These are phyloP conservation scores for Beris morrisii DNA, from an alignment of 2,888 invertebrate species.

Conservation along the genomic window DNA sequence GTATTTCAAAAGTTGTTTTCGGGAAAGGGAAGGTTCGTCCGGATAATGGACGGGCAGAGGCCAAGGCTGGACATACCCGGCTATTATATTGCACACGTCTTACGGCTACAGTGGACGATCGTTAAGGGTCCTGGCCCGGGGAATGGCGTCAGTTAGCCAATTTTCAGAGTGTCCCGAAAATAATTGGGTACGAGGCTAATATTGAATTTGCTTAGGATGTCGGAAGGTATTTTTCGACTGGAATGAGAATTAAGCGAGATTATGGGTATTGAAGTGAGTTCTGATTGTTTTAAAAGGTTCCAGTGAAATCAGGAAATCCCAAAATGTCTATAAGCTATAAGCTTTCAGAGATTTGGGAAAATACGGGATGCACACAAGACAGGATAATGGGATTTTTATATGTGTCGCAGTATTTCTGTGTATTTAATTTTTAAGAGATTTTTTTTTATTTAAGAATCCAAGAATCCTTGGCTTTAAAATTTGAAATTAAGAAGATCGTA, in stretches of 20 bases:
- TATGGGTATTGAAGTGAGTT: conserved; percentile 5
- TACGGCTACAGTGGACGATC: not conserved
- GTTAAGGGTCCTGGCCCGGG: not conserved
- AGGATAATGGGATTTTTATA: too few relatives aligned
- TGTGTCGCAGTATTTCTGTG: too few relatives aligned
- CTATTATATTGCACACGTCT: not conserved
- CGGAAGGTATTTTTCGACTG: not conserved
- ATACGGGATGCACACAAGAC: too few relatives aligned
- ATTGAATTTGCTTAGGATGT: not conserved
- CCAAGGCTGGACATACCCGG: not conserved
- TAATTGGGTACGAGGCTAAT: conserved; percentile 8
- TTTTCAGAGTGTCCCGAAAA: not conserved
- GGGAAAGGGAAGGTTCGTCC: not conserved
- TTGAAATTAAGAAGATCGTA: too few relatives aligned
- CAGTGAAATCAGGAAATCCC: too few relatives aligned
- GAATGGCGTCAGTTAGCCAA: not conserved
- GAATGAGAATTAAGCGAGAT: conserved; percentile 5
- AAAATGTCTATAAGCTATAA: too few relatives aligned
- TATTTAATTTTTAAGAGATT: too few relatives aligned
- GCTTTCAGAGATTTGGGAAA: too few relatives aligned
- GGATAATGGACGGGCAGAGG: not conserved
- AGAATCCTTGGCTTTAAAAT: too few relatives aligned
- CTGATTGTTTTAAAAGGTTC: too few relatives aligned
- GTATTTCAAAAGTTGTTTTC: conserved; percentile 44
- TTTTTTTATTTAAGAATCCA: too few relatives aligned